A percentile compares a stretch with the other conserved stretches of the same genome.
These are phyloP conservation scores for Oreochromis grahami DNA, from an alignment of 2,797 vertebrate species.

Conservation along the genomic window DNA sequence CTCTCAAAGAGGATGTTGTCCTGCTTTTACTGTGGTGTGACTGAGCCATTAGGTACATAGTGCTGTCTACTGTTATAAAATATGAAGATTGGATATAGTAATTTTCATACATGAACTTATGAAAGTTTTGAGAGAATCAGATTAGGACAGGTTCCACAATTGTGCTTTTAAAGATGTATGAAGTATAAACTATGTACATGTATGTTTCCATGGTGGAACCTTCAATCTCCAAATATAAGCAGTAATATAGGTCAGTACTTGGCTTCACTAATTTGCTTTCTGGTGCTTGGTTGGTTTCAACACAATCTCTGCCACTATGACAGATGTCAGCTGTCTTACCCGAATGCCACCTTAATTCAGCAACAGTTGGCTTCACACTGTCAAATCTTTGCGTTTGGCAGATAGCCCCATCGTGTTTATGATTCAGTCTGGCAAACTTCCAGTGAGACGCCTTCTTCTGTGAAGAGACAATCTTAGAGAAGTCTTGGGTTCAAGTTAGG, in stretches of 20 bases:
- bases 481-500: neutral
- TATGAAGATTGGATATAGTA: neutral
- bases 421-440: slow-evolving; percentile 12
- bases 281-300: neutral
- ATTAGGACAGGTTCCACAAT: neutral
- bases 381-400: slow-evolving; percentile 18
- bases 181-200: neutral
- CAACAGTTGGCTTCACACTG: slow-evolving; percentile 28
- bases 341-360: neutral
- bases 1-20: neutral
- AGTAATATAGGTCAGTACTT: neutral
- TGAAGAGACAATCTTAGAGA: neutral
- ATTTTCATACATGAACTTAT: neutral
- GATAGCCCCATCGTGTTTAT: neutral
- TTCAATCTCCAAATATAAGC: neutral
- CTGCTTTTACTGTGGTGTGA: neutral
- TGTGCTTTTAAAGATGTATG: fast-evolving
- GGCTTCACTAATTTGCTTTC: neutral
- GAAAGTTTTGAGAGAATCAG: neutral
- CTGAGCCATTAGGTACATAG: fast-evolving
- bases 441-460: neutral
- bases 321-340: slow-evolving; percentile 32
- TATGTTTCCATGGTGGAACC: neutral
- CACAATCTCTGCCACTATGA: neutral
- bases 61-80: neutral